Conservation (phyloP, 2,113 vertebrate genomes). For the Pantherophis guttatus region DNA sequence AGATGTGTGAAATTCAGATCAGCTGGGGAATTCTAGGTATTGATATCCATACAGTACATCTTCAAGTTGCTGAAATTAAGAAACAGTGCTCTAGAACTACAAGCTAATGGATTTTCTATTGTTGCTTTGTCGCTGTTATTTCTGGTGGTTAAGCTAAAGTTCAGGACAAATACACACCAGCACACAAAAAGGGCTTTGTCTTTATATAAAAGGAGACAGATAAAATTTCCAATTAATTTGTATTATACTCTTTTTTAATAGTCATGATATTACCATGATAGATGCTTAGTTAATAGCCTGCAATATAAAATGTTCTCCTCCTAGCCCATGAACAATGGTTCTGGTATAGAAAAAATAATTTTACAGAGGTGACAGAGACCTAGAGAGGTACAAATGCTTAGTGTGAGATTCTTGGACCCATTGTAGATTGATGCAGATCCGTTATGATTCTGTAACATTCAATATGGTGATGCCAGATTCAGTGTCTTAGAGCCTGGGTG, state of each 20-base stretch:
- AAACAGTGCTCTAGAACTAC: constrained; percentile 39
- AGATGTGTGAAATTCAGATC: too few relatives aligned
- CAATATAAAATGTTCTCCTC: background rate
- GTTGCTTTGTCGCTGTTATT: constrained; percentile 39
- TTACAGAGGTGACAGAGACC: background rate
- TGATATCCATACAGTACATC: too few relatives aligned
- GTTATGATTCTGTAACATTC: background rate
- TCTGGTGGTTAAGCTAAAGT: constrained; percentile 7
- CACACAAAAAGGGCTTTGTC: background rate
- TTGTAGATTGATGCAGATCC: background rate
- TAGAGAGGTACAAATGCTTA: background rate
- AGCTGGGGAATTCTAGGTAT: too few relatives aligned
- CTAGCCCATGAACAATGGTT: background rate
- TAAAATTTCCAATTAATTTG: background rate
- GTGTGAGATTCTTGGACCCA: background rate
- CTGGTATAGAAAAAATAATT: background rate
- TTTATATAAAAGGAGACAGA: background rate
- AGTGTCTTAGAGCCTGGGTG: background rate
- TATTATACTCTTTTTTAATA: background rate
- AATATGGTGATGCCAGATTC: background rate
- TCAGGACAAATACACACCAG: constrained; percentile 11
- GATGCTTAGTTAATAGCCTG: background rate
- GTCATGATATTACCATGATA: background rate
- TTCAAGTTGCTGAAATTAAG: too few relatives aligned
- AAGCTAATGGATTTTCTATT: constrained; percentile 52